These are phyloP conservation scores for Drosophila suboccidentalis DNA, from an alignment of 2,888 invertebrate species.

Conservation along the genomic window DNA sequence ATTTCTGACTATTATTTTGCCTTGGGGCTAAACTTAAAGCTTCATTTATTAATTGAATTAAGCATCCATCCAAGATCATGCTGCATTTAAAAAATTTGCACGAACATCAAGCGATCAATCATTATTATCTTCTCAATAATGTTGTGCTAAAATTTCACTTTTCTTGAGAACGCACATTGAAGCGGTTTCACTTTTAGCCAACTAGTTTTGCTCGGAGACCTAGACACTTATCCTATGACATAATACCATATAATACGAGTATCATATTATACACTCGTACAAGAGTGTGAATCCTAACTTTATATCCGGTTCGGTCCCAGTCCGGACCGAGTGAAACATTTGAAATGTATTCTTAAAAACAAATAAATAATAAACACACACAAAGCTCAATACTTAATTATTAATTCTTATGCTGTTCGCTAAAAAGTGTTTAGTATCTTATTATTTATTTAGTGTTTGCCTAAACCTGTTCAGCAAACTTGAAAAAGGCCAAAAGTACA, in stretches of 20 bases:
- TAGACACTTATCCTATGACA: constrained; percentile 57
- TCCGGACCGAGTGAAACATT: constrained; percentile 24
- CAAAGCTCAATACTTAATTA: constrained; percentile 55
- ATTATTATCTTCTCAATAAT: constrained; percentile 54
- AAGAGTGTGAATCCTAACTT: constrained; percentile 27
- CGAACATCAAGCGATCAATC: constrained; percentile 61
- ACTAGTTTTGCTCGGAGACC: constrained; percentile 29
- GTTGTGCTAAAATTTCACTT: constrained; percentile 62
- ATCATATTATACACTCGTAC: background rate
- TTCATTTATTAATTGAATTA: constrained; percentile 71
- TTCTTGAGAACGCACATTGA: constrained; percentile 45
- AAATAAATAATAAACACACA: constrained; percentile 51
- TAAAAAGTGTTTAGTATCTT: constrained; percentile 67
- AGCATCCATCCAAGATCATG: constrained; percentile 51
- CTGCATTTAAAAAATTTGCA: constrained; percentile 74
- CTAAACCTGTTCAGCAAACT: constrained; percentile 61
- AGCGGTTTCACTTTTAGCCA: constrained; percentile 72
- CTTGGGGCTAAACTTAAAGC: constrained; percentile 38
- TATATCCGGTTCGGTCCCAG: constrained; percentile 63
- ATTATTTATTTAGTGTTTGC: constrained; percentile 30
- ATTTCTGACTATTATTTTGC: constrained; percentile 33
- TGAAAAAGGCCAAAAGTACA: constrained; percentile 29
- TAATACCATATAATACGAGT: constrained; percentile 39
- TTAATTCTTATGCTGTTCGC: constrained; percentile 62
- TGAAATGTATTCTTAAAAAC: constrained; percentile 46